Conservation (phyloP, 2,797 vertebrate species). For the Sphenodon punctatus region DNA sequence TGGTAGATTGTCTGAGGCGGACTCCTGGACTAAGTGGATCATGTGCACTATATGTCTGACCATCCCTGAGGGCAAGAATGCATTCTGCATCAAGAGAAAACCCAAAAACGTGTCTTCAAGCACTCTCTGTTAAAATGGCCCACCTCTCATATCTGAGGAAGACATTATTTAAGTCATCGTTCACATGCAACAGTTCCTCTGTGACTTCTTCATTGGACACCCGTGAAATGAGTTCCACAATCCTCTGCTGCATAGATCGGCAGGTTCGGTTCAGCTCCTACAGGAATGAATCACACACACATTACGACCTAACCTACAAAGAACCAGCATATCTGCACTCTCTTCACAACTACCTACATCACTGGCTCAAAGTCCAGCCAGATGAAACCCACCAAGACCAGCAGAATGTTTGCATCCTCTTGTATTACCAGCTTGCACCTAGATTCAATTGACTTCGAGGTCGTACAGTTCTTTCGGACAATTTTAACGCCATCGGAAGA, state of each 20-base stretch:
- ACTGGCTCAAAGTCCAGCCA: neutral
- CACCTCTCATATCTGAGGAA: conserved; percentile 96
- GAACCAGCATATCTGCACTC: conserved; percentile 38
- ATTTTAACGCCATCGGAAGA: conserved; percentile 67
- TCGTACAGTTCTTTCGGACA: no score
- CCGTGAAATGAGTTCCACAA: conserved; percentile 94
- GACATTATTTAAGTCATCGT: conserved; percentile 97
- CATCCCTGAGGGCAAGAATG: neutral
- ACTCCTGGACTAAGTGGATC: no score
- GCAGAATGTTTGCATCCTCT: no score
- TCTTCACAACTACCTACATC: conserved; percentile 29
- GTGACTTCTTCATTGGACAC: conserved; percentile 96
- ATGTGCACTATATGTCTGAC: no score
- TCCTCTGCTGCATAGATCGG: conserved; percentile 94
- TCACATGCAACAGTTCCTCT: conserved; percentile 94
- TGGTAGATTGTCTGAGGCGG: no score
- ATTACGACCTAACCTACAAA: conserved; percentile 44
- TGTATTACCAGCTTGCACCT: no score
- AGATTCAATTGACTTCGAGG: no score
- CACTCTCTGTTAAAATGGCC: no score
- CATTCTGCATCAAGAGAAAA: neutral
- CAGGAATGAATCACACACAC: conserved; percentile 42
- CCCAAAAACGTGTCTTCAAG: no score
- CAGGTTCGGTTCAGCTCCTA: conserved; percentile 97
- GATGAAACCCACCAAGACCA: conserved; percentile 54